Percentiles rank a stretch among this genome's conserved stretches.
These are phyloP conservation scores for Drosophila neutralis DNA, from an alignment of 2,888 invertebrate species.

Conservation along the genomic window DNA sequence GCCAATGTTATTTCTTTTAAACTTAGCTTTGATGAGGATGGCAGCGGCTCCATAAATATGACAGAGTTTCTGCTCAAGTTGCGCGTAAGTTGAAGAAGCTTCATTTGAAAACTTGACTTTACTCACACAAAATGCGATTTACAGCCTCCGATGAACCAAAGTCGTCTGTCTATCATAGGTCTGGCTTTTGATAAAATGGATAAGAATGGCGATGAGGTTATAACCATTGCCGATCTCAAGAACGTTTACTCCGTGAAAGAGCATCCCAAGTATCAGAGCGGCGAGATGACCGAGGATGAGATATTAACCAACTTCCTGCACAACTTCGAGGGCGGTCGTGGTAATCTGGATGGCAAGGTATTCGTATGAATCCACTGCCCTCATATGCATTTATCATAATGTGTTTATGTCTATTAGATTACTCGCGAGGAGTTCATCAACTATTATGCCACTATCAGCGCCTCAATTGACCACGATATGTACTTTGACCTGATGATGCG, in stretches of 20 bases:
- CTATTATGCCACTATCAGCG: conserved; percentile 97
- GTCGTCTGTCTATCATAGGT: conserved; percentile 90
- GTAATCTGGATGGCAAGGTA: conserved; percentile 91
- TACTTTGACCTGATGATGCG: conserved; percentile 98
- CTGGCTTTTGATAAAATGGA: conserved; percentile 95
- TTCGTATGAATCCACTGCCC: neutral
- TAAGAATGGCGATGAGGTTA: conserved; percentile 92
- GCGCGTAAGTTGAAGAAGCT: conserved; percentile 88
- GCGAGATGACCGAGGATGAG: conserved; percentile 94
- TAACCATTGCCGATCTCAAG: conserved; percentile 91
- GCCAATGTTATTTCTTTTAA: conserved; percentile 1
- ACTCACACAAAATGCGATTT: neutral
- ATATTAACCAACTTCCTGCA: conserved; percentile 92
- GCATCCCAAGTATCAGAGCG: conserved; percentile 93
- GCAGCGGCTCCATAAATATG: conserved; percentile 92
- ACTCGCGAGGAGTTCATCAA: conserved; percentile 96
- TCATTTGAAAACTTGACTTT: neutral
- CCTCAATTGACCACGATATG: conserved; percentile 96
- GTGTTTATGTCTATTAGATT: conserved; percentile 87
- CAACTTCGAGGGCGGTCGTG: conserved; percentile 91
- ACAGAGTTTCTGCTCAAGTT: conserved; percentile 94
- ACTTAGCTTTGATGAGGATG: conserved; percentile 91
- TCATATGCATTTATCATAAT: neutral
- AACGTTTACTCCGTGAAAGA: conserved; percentile 93
- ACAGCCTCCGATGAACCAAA: conserved; percentile 93